phyloP scores from a whole-genome alignment of 2,888 invertebrate genomes.

The Drosophila setosimentum region DNA sequence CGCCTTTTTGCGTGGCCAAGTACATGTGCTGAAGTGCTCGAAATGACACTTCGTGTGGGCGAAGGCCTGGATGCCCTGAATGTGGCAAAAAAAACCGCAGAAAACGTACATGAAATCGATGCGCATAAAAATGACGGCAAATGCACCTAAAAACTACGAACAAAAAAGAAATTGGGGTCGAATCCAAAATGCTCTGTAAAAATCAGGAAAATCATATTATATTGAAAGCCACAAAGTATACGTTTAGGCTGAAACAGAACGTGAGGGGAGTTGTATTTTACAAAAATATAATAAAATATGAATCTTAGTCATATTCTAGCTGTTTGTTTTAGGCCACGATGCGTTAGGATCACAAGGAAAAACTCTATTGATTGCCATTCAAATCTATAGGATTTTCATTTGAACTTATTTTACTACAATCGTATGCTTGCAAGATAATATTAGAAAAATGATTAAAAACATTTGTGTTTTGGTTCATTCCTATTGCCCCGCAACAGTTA shows the following conservation, averaged over 20 bases:
- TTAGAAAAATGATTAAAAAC: not conserved
- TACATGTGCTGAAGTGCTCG: conserved; percentile 73
- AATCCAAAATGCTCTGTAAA: conserved; percentile 21
- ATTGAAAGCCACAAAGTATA: not conserved
- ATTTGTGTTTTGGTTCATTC: conserved; percentile 17
- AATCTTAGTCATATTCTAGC: not conserved
- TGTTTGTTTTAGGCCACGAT: not conserved
- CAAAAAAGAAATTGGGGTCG: not conserved
- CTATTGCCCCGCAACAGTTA: conserved; percentile 13
- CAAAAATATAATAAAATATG: not conserved
- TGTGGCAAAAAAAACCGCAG: conserved; percentile 53
- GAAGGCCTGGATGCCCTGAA: conserved; percentile 12
- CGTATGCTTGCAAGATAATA: not conserved
- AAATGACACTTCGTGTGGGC: conserved; percentile 66
- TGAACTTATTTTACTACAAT: not conserved
- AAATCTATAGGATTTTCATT: not conserved
- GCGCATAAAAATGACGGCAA: conserved; percentile 40
- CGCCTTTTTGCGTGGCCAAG: conserved; percentile 79
- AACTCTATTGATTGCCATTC: not conserved
- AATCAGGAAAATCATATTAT: not conserved
- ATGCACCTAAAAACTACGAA: conserved; percentile 12
- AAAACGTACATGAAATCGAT: conserved; percentile 64
- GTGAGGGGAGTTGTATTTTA: no score
- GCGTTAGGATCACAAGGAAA: not conserved
- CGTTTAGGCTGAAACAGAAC: not conserved